phyloP scores from a whole-genome alignment of 2,797 vertebrate species.

The Myripristis murdjan region DNA sequence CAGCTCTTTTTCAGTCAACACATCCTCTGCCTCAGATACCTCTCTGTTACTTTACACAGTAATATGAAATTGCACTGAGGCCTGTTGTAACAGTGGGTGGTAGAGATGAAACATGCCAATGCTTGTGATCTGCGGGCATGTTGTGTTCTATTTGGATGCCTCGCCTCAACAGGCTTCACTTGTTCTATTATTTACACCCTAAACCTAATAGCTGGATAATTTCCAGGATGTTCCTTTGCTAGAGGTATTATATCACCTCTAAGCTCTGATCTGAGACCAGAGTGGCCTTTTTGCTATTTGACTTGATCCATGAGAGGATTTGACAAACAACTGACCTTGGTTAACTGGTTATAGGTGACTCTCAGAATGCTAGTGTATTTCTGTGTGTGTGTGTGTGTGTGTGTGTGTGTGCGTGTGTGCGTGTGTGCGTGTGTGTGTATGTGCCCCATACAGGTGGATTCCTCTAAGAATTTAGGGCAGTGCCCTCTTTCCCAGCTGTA shows the following conservation, averaged over 20 bases:
- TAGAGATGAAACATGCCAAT: constrained; percentile 46
- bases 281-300: constrained; percentile 1
- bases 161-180: constrained; percentile 55
- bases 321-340: not conserved
- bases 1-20: not conserved
- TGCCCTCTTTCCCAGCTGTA: constrained; percentile 88
- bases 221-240: constrained; percentile 23
- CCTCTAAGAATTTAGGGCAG: constrained; percentile 89
- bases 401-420: constrained; percentile 38
- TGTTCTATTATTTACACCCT: constrained; percentile 64
- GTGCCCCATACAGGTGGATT: constrained; percentile 82
- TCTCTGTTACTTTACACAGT: constrained; percentile 27
- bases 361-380: constrained; percentile 5
- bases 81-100: constrained; percentile 24
- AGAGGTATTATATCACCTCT: constrained; percentile 23
- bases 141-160: constrained; percentile 63
- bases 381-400: constrained; percentile 37
- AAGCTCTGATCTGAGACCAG: constrained; percentile 8
- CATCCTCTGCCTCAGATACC: not conserved
- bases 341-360: not conserved
- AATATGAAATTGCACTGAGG: constrained; percentile 41
- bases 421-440: constrained; percentile 16
- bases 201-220: constrained; percentile 37
- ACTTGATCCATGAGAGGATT: not conserved
- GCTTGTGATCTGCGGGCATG: constrained; percentile 55